Conservation (phyloP, 1,140 invertebrate genomes). For the Stenopsyche tienmushanensis region DNA sequence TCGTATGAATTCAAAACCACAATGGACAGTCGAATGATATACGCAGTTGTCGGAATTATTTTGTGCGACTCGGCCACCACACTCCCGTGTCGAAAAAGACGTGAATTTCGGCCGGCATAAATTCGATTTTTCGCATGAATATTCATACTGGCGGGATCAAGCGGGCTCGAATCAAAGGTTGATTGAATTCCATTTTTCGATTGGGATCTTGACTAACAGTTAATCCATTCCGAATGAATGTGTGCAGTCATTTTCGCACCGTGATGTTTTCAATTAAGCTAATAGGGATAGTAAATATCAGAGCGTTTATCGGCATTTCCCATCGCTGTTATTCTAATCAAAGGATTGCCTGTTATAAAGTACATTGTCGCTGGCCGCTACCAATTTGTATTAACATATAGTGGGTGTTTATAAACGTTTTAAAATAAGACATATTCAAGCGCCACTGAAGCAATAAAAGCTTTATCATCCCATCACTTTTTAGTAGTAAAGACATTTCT, state of each 20-base stretch:
- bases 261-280: conserved; percentile 16
- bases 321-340: conserved; percentile 6
- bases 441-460: no score
- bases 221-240: not conserved
- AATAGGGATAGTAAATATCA: not conserved
- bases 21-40: conserved; percentile 13
- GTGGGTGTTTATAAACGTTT: no score
- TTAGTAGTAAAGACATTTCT: no score
- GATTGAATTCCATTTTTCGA: not conserved
- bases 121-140: not conserved
- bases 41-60: not conserved
- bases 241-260: not conserved
- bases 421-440: no score
- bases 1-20: conserved; percentile 6
- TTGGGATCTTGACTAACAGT: not conserved
- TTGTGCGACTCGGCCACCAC: no score
- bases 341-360: not conserved
- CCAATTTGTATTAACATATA: no score
- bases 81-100: not conserved
- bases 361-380: no score
- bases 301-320: not conserved
- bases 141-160: not conserved
- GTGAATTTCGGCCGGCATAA: not conserved
- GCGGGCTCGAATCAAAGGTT: not conserved
- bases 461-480: no score